These are phyloP conservation scores for Brachypteracias leptosomus DNA, from an alignment of 2,113 vertebrate species.

Conservation along the genomic window DNA sequence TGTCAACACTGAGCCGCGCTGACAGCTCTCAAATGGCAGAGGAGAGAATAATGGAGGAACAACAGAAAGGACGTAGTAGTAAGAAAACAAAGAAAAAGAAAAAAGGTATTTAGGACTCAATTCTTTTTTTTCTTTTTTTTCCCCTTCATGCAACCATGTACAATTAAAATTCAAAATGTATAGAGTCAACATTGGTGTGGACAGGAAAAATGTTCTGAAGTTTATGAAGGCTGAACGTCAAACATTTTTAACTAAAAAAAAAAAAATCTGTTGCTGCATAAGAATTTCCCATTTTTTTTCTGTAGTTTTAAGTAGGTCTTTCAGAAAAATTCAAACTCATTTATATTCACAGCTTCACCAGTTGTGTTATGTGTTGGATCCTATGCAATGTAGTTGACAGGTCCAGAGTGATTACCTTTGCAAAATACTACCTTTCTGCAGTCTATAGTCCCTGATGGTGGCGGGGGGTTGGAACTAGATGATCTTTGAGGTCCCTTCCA, in stretches of 20 bases:
- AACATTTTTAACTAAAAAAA: background rate
- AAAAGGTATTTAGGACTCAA: conserved; percentile 79
- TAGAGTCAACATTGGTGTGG: background rate
- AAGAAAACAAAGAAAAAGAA: conserved; percentile 99
- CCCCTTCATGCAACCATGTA: background rate
- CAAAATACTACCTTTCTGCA: background rate
- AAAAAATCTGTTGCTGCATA: accelerated
- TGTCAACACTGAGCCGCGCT: conserved; percentile 96
- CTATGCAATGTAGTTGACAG: background rate
- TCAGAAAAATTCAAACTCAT: background rate
- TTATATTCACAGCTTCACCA: background rate
- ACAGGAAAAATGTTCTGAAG: background rate
- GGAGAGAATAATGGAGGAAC: conserved; percentile 95
- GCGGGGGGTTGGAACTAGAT: no score
- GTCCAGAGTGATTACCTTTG: background rate
- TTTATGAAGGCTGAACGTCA: background rate
- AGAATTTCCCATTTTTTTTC: background rate
- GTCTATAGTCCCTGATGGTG: no score
- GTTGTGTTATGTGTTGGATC: background rate
- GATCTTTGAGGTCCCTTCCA: no score
- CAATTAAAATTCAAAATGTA: background rate
- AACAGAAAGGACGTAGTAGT: conserved; percentile 95
- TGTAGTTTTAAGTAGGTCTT: background rate
- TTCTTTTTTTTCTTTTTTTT: no score
- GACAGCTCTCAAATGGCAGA: conserved; percentile 98